Evolutionary conservation across 1,140 invertebrate species (phyloP).

Genomic region (Leptinotarsa undecemlineata): DNA sequence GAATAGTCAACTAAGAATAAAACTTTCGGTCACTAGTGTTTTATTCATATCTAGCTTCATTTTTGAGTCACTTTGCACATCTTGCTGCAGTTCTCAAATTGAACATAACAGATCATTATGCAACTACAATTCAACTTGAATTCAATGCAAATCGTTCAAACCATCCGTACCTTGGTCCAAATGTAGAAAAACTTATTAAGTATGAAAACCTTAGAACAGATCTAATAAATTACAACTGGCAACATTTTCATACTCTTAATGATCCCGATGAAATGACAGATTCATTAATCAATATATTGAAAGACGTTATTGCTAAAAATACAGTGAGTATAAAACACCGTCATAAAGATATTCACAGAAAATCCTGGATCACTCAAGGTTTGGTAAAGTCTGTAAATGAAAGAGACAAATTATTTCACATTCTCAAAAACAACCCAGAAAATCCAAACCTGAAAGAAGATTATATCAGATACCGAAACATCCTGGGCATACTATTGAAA

Average conservation of each 20-base stretch:
- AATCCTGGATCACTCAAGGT: neutral
- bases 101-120: neutral
- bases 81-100: constrained; percentile 5
- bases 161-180: neutral
- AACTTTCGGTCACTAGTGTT: too few relatives aligned
- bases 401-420: too few relatives aligned
- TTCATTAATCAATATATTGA: neutral
- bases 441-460: too few relatives aligned
- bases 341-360: neutral
- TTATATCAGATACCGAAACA: too few relatives aligned
- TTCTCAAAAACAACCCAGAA: too few relatives aligned
- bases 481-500: too few relatives aligned
- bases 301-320: neutral
- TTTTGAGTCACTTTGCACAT: too few relatives aligned
- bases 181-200: neutral
- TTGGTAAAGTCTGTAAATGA: neutral
- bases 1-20: too few relatives aligned
- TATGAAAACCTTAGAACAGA: constrained; percentile 16
- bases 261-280: neutral
- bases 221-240: too few relatives aligned
- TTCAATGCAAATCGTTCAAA: neutral
- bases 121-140: neutral
- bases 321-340: neutral
- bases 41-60: too few relatives aligned
- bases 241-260: too few relatives aligned